These are phyloP conservation scores for Drosophila bifasciata DNA, from an alignment of 1,140 invertebrate genomes.

Conservation along the genomic window DNA sequence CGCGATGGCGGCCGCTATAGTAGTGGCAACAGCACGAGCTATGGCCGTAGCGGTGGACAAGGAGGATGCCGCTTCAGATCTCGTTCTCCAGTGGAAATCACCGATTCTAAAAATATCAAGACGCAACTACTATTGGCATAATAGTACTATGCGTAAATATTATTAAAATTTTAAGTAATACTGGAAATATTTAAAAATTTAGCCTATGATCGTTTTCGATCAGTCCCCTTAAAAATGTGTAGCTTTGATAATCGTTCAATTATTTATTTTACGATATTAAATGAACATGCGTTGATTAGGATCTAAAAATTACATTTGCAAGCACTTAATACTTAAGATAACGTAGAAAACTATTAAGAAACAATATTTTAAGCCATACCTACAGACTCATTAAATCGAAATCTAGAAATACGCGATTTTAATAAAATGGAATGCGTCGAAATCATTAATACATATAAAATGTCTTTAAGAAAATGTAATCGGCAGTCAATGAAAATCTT, in stretches of 20 bases:
- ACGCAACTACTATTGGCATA: conserved; percentile 32
- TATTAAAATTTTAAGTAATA: conserved; percentile 54
- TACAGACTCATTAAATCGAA: conserved; percentile 47
- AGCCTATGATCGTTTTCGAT: conserved; percentile 47
- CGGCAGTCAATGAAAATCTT: no score
- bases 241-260: conserved; percentile 39
- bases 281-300: conserved; percentile 15
- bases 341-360: conserved; percentile 48
- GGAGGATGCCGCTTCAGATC: conserved; percentile 78
- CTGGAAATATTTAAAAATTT: conserved; percentile 43
- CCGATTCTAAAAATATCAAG: conserved; percentile 67
- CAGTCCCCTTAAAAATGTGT: conserved; percentile 17
- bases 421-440: conserved; percentile 44
- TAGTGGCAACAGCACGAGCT: conserved; percentile 78
- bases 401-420: conserved; percentile 47
- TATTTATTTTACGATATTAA: conserved; percentile 39
- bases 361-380: conserved; percentile 28
- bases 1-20: conserved; percentile 84
- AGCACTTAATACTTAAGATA: conserved; percentile 50
- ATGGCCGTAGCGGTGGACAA: conserved; percentile 83
- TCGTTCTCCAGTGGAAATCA: conserved; percentile 72
- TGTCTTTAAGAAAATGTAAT: no score
- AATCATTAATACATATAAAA: conserved; percentile 13
- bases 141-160: conserved; percentile 43
- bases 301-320: conserved; percentile 45